These are phyloP conservation scores for Papilio protenor DNA, from an alignment of 2,888 invertebrate genomes.

Conservation along the genomic window DNA sequence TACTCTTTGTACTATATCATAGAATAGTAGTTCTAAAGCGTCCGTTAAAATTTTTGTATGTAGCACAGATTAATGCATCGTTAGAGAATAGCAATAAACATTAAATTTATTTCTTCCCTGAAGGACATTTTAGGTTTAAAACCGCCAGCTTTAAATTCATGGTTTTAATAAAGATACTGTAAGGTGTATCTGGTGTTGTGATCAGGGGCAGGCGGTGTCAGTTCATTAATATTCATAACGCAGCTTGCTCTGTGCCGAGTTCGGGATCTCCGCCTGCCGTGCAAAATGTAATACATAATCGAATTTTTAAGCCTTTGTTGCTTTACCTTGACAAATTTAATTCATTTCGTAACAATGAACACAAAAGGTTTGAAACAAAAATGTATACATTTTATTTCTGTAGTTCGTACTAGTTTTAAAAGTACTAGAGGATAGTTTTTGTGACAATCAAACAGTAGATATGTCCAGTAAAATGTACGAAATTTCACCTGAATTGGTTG, in stretches of 20 bases:
- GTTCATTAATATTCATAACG: slow-evolving; percentile 79
- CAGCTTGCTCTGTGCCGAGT: slow-evolving; percentile 62
- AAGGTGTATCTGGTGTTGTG: slow-evolving; percentile 62
- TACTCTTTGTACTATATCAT: slow-evolving; percentile 2
- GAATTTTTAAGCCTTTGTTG: slow-evolving; percentile 43
- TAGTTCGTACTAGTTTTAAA: not conserved
- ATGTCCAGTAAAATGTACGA: slow-evolving; percentile 13
- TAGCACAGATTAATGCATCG: not conserved
- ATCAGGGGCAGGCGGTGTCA: slow-evolving; percentile 67
- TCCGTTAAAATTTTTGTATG: not conserved
- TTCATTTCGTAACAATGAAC: slow-evolving; percentile 26
- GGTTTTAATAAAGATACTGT: slow-evolving; percentile 39
- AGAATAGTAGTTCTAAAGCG: not conserved
- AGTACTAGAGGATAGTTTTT: slow-evolving; percentile 6
- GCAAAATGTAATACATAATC: slow-evolving; percentile 57
- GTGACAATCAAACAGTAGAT: slow-evolving; percentile 12
- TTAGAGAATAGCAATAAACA: not conserved
- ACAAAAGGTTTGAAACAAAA: slow-evolving; percentile 6
- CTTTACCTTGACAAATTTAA: slow-evolving; percentile 33
- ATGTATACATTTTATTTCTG: not conserved
- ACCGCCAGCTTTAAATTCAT: slow-evolving; percentile 28
- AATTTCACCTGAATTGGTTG: not conserved
- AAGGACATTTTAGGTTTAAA: not conserved
- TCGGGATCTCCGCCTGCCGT: slow-evolving; percentile 58
- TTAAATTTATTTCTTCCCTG: not conserved